Conservation (phyloP, 2,888 invertebrate genomes). For the Scelioninae gen. 2 region DNA sequence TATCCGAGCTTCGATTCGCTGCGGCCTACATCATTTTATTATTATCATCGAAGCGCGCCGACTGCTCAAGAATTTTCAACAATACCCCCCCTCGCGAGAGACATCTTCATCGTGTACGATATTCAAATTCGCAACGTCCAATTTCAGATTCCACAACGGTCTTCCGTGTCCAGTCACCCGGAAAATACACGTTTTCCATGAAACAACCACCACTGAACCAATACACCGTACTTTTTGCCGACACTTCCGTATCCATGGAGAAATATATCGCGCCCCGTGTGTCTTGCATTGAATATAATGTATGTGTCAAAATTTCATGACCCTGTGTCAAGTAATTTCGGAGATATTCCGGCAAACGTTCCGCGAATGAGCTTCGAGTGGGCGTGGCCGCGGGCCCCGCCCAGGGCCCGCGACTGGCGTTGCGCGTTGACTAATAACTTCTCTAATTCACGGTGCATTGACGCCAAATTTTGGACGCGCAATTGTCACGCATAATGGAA, state of each 20-base stretch:
- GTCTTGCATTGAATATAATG: too few relatives aligned
- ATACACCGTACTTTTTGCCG: not conserved
- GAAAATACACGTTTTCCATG: constrained; percentile 19
- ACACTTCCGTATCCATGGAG: too few relatives aligned
- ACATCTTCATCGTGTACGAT: constrained; percentile 46
- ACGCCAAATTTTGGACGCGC: too few relatives aligned
- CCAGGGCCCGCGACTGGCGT: too few relatives aligned
- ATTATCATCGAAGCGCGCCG: constrained; percentile 48
- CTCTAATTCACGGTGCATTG: too few relatives aligned
- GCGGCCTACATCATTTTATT: constrained; percentile 57
- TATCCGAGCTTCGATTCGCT: constrained; percentile 63
- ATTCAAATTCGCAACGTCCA: constrained; percentile 44
- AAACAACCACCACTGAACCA: not conserved
- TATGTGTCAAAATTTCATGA: not conserved
- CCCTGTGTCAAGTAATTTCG: too few relatives aligned
- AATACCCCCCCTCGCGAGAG: constrained; percentile 22
- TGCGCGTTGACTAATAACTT: too few relatives aligned
- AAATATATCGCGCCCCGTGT: too few relatives aligned
- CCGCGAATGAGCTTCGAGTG: too few relatives aligned
- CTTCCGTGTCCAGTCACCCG: constrained; percentile 6
- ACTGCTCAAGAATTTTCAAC: constrained; percentile 47
- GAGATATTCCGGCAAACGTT: too few relatives aligned
- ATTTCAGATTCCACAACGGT: constrained; percentile 29
- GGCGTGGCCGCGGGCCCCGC: too few relatives aligned
- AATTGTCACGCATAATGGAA: too few relatives aligned